Evolutionary conservation across 2,113 vertebrate species (phyloP), one percentile per base, ranked within the genome.

Genomic region (Mus spicilegus): DNA sequence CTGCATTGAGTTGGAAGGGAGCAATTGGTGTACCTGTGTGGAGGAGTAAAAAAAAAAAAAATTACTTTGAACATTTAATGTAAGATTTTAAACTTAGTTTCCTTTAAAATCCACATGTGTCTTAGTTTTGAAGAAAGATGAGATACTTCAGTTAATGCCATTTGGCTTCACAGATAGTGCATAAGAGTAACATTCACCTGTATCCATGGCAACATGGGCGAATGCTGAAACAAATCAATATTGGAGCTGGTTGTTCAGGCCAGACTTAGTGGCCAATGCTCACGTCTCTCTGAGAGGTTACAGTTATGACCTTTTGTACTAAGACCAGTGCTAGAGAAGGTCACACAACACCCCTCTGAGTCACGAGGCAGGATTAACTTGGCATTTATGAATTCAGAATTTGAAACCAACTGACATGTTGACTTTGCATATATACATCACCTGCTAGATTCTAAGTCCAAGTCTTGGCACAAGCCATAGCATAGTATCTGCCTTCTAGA

Each of bases 301-400:
- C n/a, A 33, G 14, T 10, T 84, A 24, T 76, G 80, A 22, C 90
- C 92, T 97, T 97, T 93, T 89, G 93, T 94, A 87, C 95, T 51
- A 56, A 89, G 46, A 67, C 5, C 36, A 58, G 7, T 54, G 10
- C 26, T 87, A 75, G 73, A 88, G 46, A 78, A 13, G 9, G 22
- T 28, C 49, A 46, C 49, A 28, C 39, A 63, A 3, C 20, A 51
- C 24, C 76, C 17, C 26, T 78, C 5, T 58, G 84, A 84, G 78
- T 86, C 89, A 89, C 1, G 14, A 91, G 70, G 42, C 17, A 87
- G 65, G 0, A 22, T 16, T 24, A 26, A 54, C 28, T 30, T 70
- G 19, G 19, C 3, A 2, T 42, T 69, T 82, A 51, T 9, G n/a
- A 28, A 39, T 91, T 94, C 22, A 19, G 39, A 72, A 42, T 84